Evolutionary conservation across 2,113 vertebrate species (phyloP), one percentile per base, ranked within the genome.

Genomic region (Oncorhynchus kisutch): DNA sequence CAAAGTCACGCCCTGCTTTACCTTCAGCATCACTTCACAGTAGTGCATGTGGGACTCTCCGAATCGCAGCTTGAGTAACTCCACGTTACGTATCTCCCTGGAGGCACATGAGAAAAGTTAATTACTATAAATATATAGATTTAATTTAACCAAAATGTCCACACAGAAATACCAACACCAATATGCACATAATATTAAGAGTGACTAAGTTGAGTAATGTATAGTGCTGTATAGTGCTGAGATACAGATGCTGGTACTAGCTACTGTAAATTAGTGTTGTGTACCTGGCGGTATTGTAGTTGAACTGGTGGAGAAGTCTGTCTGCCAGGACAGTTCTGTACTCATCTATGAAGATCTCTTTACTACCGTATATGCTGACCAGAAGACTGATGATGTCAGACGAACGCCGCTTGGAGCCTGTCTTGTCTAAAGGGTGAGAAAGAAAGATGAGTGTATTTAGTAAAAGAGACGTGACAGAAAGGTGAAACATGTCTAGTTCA

Each of bases 311-410:
- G 27, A 99, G 95, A 67, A 99, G 93, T 0, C 97, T 77, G 90
- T 99, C 97, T 0, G 97, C 98, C 76, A 99, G 90, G 1, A 99
- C 95, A 0, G 95, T 97, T 78, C 96, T 91, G 90, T 99, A 99
- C 71, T 99, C 98, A 0, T 98, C 96, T 73, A 99, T 98, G 79
- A 99, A 99, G 73, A 99, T 95, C 81, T 98, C 96, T 75, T 99
- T 99, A 77, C 97, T 99, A 90, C 97, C 97, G 0, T 99, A 99
- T 90, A 99, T 99, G 83, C 98, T 99, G 88, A 99, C 98, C 87
- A 99, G 93, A 72, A 99, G 92, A 86, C 96, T 98, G 93, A 99
- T 99, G 91, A 99, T 99, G 91, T 99, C 98, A 0, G 97, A 99
- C 2, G 97, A 99, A 0, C 97, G 95, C 0, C 96, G 95, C 77